Evolutionary conservation across 2,113 vertebrate species (phyloP), one percentile per base, ranked within the genome.

Genomic region (Ctenomys sociabilis): DNA sequence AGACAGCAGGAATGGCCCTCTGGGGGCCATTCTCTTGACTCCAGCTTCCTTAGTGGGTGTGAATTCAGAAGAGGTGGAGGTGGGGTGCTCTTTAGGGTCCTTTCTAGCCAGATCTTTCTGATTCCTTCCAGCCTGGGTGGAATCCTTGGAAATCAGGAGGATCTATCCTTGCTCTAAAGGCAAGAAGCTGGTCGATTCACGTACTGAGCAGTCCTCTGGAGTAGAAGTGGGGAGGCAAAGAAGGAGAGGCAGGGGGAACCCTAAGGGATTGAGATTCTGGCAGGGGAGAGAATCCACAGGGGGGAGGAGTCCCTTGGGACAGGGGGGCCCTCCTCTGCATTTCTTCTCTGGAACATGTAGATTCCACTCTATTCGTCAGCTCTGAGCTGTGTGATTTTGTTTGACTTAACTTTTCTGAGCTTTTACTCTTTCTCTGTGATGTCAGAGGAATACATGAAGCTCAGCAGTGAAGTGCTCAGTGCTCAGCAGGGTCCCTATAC

Each of bases 361-460:
- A 82, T 49, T 95, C 75, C 70, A 81, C 91, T 81, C 52, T 57
- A 4, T 30, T 77, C 3, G 13, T 81, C n/a, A 40, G 57, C 88
- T 52, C 63, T 35, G 64, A 57, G 70, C 70, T 94, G 63, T 93
- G 73, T 94, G 90, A 90, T 40, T 81, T 61, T 24, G 45, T 78
- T 81, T 88, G 59, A 45, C 52, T 43, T 84, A 70, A 92, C 57
- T 40, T 94, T 52, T 95, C 83, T 77, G 66, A 83, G 75, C 19
- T 81, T 80, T 61, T 95, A 75, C 84, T 30, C 94, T 89, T 91
- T 84, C 35, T 91, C 64, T 82, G 57, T 94, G 68, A 91, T 87
- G 85, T 45, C 12, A 35, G 35, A 91, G 73, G 43, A 85, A 30
- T 32, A 85, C 66, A 37, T 32, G 84, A 37, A 93, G 52, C 77